A percentile compares a stretch with the other conserved stretches of the same genome.
Conservation (phyloP, 53 echinoderm and acorn worm species). For the Patiria pectinifera region DNA sequence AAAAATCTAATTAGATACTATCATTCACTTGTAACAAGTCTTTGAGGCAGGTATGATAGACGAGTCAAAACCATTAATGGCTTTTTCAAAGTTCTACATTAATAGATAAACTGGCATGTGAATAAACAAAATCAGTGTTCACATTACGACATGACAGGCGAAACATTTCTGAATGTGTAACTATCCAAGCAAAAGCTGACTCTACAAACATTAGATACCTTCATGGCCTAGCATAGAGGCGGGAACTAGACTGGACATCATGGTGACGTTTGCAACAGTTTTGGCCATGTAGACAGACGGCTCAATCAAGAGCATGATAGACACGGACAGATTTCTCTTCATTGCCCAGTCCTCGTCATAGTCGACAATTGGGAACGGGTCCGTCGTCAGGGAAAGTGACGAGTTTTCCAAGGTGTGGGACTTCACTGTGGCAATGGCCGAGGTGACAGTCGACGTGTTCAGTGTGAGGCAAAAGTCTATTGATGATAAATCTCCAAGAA, state of each 20-base stretch:
- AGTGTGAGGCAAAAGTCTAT: constrained; percentile 77
- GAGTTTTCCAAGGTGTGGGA: constrained; percentile 60
- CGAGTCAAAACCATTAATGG: too few relatives aligned
- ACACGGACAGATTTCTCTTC: constrained; percentile 54
- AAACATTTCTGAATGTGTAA: not conserved
- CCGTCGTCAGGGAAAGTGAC: constrained; percentile 36
- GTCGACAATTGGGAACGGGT: constrained; percentile 58
- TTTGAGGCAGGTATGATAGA: too few relatives aligned
- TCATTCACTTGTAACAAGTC: too few relatives aligned
- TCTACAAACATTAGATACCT: constrained; percentile 70
- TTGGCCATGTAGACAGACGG: constrained; percentile 53
- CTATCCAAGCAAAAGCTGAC: too few relatives aligned
- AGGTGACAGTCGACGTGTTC: constrained; percentile 62
- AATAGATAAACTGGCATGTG: too few relatives aligned
- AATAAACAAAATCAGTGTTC: too few relatives aligned
- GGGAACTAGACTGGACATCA: constrained; percentile 69
- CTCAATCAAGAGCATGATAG: constrained; percentile 44
- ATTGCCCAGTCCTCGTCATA: constrained; percentile 54
- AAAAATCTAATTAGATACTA: too few relatives aligned
- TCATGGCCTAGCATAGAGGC: constrained; percentile 65
- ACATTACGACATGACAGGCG: too few relatives aligned
- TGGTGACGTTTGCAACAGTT: constrained; percentile 52
- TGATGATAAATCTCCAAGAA: constrained; percentile 75
- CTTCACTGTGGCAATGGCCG: constrained; percentile 40
- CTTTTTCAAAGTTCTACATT: too few relatives aligned